Base-by-base conservation (phyloP, 1,140 invertebrate species). In the Ptiloglossa arizonensis region DNA sequence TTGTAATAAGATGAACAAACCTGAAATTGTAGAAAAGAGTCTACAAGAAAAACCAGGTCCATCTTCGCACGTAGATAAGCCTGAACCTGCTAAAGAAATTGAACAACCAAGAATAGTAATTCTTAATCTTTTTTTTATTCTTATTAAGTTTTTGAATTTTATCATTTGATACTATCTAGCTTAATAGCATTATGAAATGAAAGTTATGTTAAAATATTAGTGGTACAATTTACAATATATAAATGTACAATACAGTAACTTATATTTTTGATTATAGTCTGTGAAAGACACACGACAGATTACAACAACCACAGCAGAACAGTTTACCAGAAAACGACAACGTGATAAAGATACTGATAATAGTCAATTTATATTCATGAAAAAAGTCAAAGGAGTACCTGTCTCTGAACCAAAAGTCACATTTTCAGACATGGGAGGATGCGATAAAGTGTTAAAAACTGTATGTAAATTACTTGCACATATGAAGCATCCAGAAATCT, bases 401-500 rank as follows among this genome's bases (percentile, higher is more conserved):
- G 52, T 88, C 29, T 70, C 78, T 74, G 87, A 89, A 41, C 90
- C 94, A 17, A 94, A 93, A 85, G 90, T 95, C n/a, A 95, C 93
- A 87, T 96, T 97, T 88, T 92, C 94, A 6, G 95, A 97, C 90
- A 92, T 97, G 87, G 97, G 96, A 29, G 97, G 96, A 11, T 95
- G 95, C 88, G 94, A 95, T 64, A 94, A 95, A 81, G 93, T 95
- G 35, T 91, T 97, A 19, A 95, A 96, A 92, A 95, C 97, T 86
- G 94, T 98, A 1, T 96, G 95, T 88, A 95, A 97, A 85, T 91
- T 98, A 57, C 90, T 98, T 6, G 93, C 97, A 27, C 97, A 98
- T 87, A 95, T 98, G 86, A 96, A 95, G 84, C 96, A 97, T 89
- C 97, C 97, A 6, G 96, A 97, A 88, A 93, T 98, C 2, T 98